Conservation (phyloP, 2,113 vertebrate genomes). For the Brachyhypopomus gauderio region DNA sequence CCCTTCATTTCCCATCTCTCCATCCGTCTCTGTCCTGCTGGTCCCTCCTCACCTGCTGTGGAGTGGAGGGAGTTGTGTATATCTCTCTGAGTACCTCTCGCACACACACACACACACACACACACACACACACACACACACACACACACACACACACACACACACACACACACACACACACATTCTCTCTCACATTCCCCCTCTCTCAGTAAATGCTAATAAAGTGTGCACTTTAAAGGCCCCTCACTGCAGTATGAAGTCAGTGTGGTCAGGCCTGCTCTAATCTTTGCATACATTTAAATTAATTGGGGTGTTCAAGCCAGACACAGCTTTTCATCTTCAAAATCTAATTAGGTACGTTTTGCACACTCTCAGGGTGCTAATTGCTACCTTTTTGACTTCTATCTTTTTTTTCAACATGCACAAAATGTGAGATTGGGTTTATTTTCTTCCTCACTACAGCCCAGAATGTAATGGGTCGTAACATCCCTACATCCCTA, state of each 20-base stretch:
- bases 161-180: background rate
- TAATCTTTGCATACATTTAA: constrained; percentile 71
- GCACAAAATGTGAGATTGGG: constrained; percentile 40
- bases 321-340: constrained; percentile 69
- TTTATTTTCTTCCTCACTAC: constrained; percentile 21
- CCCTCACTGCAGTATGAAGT: constrained; percentile 41
- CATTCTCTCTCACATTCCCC: background rate
- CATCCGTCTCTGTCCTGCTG: background rate
- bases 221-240: constrained; percentile 51
- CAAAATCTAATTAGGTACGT: constrained; percentile 66
- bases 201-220: constrained; percentile 48
- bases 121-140: background rate
- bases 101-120: background rate
- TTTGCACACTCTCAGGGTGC: constrained; percentile 55
- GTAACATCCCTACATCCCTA: constrained; percentile 5
- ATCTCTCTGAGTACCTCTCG: constrained; percentile 19
- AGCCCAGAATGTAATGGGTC: constrained; percentile 5
- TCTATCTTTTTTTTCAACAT: constrained; percentile 30
- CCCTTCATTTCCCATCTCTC: constrained; percentile 21
- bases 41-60: constrained; percentile 22
- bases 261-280: constrained; percentile 53
- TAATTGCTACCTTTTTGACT: constrained; percentile 62
- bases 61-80: constrained; percentile 28
- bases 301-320: constrained; percentile 67
- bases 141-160: background rate